Conservation (phyloP, 1,140 invertebrate species). For the Aphis craccivora region DNA sequence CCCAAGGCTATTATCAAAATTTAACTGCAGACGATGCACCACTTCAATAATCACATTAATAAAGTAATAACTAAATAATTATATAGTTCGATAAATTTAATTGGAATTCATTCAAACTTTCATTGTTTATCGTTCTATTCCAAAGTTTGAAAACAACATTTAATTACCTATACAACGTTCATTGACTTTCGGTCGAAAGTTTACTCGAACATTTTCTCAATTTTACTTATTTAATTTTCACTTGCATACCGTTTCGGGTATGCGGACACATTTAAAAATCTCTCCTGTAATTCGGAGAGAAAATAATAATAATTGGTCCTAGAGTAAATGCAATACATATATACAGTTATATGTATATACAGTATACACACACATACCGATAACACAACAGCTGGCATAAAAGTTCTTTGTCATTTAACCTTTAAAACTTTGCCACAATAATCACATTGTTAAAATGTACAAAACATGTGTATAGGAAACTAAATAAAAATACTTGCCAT, state of each 20-base stretch:
- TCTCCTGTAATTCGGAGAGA: background rate
- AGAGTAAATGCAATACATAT: background rate
- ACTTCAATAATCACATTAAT: background rate
- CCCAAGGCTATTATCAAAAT: background rate
- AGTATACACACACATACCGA: background rate
- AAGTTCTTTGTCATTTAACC: conserved; percentile 48
- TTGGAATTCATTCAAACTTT: conserved; percentile 19
- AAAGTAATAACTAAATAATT: conserved; percentile 34
- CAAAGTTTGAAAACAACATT: conserved; percentile 34
- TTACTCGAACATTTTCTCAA: conserved; percentile 5
- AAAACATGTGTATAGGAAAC: conserved; percentile 53
- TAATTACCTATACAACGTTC: conserved; percentile 22
- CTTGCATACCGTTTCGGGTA: background rate
- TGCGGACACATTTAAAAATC: background rate
- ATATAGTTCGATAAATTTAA: conserved; percentile 46
- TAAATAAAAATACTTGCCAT: conserved; percentile 47
- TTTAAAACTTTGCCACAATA: conserved; percentile 51
- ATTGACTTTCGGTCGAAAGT: conserved; percentile 1
- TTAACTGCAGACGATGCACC: background rate
- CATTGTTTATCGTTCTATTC: conserved; percentile 24
- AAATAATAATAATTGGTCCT: conserved; percentile 34
- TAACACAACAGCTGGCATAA: background rate
- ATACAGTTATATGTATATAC: background rate
- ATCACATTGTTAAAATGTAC: conserved; percentile 43
- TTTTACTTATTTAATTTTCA: conserved; percentile 25